A percentile compares a stretch with the other conserved stretches of the same genome.
Conservation (phyloP, 2,113 vertebrate genomes). For the Sardina pilchardus region DNA sequence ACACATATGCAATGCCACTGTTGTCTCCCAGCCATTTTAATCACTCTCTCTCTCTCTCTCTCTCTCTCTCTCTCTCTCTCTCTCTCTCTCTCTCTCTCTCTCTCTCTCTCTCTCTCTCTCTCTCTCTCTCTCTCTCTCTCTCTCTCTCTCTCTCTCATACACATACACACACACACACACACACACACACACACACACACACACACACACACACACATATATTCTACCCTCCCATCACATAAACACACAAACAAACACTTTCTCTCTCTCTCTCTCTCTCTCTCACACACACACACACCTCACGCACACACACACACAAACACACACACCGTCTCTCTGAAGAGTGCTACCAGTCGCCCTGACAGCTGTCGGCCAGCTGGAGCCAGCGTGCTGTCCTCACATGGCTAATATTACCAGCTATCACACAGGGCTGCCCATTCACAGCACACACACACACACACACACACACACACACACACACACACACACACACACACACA, state of each 20-base stretch:
- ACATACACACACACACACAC: too few species aligned
- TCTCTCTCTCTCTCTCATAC: too few species aligned
- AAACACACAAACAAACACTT: too few species aligned
- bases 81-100: not conserved
- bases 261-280: too few species aligned
- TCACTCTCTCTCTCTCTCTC: not conserved
- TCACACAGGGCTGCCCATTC: constrained; percentile 29
- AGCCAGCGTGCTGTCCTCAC: constrained; percentile 52
- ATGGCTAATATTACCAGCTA: constrained; percentile 29
- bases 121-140: too few species aligned
- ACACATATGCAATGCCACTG: too few species aligned
- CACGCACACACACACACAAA: too few species aligned
- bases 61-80: not conserved
- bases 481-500: constrained; percentile 40
- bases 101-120: not conserved
- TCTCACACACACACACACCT: too few species aligned
- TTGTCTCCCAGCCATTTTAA: not conserved
- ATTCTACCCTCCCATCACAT: too few species aligned
- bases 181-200: too few species aligned
- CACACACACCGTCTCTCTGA: constrained; percentile 23
- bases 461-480: constrained; percentile 19
- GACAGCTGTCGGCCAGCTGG: constrained; percentile 67
- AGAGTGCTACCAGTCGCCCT: constrained; percentile 45
- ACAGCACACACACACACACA: not conserved
- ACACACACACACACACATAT: too few species aligned